A percentile compares a stretch with the other conserved stretches of the same genome.
Conservation (phyloP, 1,140 invertebrate species). For the Protaetia brevitarsis region DNA sequence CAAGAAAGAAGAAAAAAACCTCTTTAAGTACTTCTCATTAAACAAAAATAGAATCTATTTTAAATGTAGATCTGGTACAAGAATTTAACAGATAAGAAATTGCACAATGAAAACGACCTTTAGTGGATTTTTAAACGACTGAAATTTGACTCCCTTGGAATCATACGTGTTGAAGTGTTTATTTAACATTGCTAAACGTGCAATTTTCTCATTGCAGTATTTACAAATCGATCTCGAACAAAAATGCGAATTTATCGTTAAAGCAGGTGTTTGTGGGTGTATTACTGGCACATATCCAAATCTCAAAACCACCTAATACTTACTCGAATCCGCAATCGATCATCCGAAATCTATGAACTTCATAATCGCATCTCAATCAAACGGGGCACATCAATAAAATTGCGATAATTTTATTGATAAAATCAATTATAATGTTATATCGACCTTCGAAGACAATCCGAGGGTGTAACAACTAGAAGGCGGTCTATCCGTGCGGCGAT, state of each 20-base stretch:
- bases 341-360: conserved; percentile 41
- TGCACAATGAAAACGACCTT: conserved; percentile 29
- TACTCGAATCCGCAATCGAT: conserved; percentile 35
- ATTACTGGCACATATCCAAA: conserved; percentile 21
- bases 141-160: too few species aligned
- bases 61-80: conserved; percentile 28
- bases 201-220: background rate
- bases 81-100: conserved; percentile 26
- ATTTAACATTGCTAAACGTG: too few species aligned
- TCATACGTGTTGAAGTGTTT: too few species aligned
- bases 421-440: conserved; percentile 8
- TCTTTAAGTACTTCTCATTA: background rate
- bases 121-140: background rate
- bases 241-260: conserved; percentile 4
- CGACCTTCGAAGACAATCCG: conserved; percentile 31
- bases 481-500: background rate
- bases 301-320: conserved; percentile 43
- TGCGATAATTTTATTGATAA: conserved; percentile 30
- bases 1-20: background rate
- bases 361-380: conserved; percentile 30
- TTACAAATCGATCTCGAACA: background rate
- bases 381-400: conserved; percentile 21
- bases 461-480: conserved; percentile 31
- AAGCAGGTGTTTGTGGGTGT: conserved; percentile 25
- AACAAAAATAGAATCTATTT: conserved; percentile 34